Evolutionary conservation across 2,113 vertebrate genomes (phyloP).

Genomic region (Pseudois nayaur): DNA sequence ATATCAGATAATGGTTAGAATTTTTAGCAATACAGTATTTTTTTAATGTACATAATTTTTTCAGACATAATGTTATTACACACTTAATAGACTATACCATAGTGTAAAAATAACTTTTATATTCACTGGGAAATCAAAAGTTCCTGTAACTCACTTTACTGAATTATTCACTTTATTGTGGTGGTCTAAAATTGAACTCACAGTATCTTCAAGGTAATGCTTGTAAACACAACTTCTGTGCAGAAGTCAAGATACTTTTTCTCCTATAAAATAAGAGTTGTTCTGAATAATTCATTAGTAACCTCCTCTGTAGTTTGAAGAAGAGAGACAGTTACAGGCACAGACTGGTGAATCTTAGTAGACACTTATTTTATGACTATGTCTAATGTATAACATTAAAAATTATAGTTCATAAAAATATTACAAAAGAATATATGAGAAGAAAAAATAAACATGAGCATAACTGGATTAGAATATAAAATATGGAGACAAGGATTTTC

Average conservation of each 20-base stretch:
- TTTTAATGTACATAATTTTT: background rate
- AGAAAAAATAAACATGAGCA: background rate
- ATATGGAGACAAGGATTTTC: background rate
- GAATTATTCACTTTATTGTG: background rate
- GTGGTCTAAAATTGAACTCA: background rate
- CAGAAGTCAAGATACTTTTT: background rate
- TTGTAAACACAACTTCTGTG: background rate
- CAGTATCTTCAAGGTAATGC: background rate
- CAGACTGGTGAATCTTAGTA: background rate
- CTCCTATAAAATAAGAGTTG: background rate
- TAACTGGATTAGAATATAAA: background rate
- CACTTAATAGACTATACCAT: background rate
- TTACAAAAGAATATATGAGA: background rate
- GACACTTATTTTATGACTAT: background rate
- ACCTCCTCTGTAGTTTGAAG: background rate
- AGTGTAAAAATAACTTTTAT: background rate
- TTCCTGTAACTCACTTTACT: background rate
- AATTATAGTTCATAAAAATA: background rate
- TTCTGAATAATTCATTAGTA: background rate
- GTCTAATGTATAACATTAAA: background rate
- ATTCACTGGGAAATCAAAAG: background rate
- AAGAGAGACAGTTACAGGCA: background rate
- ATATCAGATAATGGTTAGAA: background rate
- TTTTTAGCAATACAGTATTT: background rate
- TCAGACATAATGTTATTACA: background rate